Evolutionary conservation across 2,797 vertebrate genomes (phyloP), one percentile per base, ranked within the genome.

Genomic region (Petrocephalus sullivani): DNA sequence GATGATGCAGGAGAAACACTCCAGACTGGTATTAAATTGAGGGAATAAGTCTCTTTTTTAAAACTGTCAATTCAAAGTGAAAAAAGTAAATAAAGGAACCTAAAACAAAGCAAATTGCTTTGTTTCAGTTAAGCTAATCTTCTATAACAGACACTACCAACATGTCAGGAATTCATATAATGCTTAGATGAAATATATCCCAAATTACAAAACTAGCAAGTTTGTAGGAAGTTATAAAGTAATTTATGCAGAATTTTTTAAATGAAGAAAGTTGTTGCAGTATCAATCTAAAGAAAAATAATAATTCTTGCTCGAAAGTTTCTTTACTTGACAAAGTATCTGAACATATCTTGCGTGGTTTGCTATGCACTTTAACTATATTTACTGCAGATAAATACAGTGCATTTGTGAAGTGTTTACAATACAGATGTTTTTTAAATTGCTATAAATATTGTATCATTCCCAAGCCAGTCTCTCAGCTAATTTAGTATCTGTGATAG

Each of bases 1-100:
- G 97, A 98, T 98, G 98, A 97, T 97, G 97, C 96, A 96, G 96
- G 95, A 99, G 97, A 98, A 99, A 99, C 97, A 99, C 97, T 98
- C 98, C 97, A 96, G 96, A 97, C 95, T 95, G 96, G 96, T 96
- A 97, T 97, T 98, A 99, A 98, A 98, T 97, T 97, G 97, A 97
- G 96, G 95, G 96, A 97, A 97, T 98, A 97, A 95, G 96, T 99
- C 96, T 97, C 97, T 93, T 94, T 92, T 94, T 90, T 91, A 85
- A 81, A 37, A 21, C 88, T 89, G 96, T 96, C 94, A 96, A 95
- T 95, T 93, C 94, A 95, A 96, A 96, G 96, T 98, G 96, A 97
- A 95, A 85, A n/a, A 58, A 93, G 56, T 94, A 91, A 93, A 95
- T 94, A 91, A 91, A 95, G 87, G 95, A 96, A 93, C 96, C 96